phyloP scores from a whole-genome alignment of 2,113 vertebrate species.

The Varanus komodoensis region DNA sequence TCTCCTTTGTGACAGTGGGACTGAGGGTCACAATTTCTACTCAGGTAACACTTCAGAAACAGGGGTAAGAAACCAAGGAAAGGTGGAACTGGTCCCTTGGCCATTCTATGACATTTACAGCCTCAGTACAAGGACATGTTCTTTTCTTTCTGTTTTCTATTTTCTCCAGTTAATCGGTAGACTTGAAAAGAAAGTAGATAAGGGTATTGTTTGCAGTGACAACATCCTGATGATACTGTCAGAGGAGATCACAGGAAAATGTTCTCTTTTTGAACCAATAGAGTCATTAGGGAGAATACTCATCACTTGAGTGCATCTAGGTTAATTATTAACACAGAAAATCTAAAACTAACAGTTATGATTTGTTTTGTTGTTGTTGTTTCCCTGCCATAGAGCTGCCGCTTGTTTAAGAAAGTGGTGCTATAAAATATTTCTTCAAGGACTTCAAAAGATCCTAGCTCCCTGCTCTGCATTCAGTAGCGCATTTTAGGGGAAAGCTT shows the following conservation, averaged over 20 bases:
- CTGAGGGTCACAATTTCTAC: constrained; percentile 56
- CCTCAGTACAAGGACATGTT: constrained; percentile 85
- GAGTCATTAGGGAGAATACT: constrained; percentile 81
- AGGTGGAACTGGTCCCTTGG: constrained; percentile 76
- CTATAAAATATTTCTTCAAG: constrained; percentile 58
- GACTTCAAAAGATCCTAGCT: constrained; percentile 33
- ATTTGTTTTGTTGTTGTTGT: constrained; percentile 47
- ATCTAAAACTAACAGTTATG: constrained; percentile 66
- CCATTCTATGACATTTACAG: constrained; percentile 89
- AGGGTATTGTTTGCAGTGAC: constrained; percentile 90
- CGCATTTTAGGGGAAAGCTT: constrained; percentile 58
- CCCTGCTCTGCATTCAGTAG: constrained; percentile 19
- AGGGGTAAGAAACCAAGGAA: constrained; percentile 62
- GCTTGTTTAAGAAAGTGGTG: constrained; percentile 34
- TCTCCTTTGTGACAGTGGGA: constrained; percentile 60
- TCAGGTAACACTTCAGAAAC: constrained; percentile 52
- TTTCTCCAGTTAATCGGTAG: constrained; percentile 89
- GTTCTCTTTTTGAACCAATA: constrained; percentile 76
- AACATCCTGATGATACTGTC: constrained; percentile 87
- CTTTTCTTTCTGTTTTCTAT: constrained; percentile 87
- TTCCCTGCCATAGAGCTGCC: constrained; percentile 60
- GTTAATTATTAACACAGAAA: constrained; percentile 82
- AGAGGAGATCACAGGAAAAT: constrained; percentile 82
- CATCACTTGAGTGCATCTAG: constrained; percentile 77
- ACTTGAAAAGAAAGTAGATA: constrained; percentile 91